Evolutionary conservation across 2,797 vertebrate species (phyloP), one percentile per base, ranked within the genome.

Genomic region (Nyctibius grandis): DNA sequence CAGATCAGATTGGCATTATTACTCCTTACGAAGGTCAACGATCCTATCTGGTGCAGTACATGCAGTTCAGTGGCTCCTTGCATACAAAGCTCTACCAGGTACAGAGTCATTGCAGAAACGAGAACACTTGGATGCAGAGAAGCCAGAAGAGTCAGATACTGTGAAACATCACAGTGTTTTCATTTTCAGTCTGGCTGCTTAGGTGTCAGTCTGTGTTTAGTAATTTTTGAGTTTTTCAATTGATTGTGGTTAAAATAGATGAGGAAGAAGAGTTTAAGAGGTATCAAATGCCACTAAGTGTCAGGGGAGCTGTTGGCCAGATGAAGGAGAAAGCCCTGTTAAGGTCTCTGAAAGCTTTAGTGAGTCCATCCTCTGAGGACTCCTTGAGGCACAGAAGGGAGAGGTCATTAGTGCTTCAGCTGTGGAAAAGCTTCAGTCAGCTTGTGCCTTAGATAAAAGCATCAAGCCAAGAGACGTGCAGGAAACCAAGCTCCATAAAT

Each of bases 71-170:
- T 1, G 99, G 99, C 87, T 99, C 99, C 47, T 97, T 99, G 96
- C 99, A 99, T 97, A 99, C 99, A 45, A 99, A 99, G 94, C 99
- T 99, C 51, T 99, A 99, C 95, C 99, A 99, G 99, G 99, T 99
- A 97, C 1, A 1, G 9, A 57, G 31, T 28, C 31, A 3, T 31
- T 34, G 48, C 12, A 12, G 9, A 9, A 15, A 36, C 4, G 15
- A 53, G 31, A 28, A 23, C 23, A 2, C 45, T 51, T 21, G 25
- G 19, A 9, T 60, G 31, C 44, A 25, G 40, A 28, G 11, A 6
- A 48, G 33, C 45, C 33, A 9, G 20, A 7, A 18, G 26, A 40
- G 47, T 23, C 68, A 38, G 73, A 38, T 19, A 15, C 1, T 57
- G 38, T 21, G n/a, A 42, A 47, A 48, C 34, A 69, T 19, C 17